phyloP scores from a whole-genome alignment of 2,888 invertebrate genomes.

The Tenthredo livida region DNA sequence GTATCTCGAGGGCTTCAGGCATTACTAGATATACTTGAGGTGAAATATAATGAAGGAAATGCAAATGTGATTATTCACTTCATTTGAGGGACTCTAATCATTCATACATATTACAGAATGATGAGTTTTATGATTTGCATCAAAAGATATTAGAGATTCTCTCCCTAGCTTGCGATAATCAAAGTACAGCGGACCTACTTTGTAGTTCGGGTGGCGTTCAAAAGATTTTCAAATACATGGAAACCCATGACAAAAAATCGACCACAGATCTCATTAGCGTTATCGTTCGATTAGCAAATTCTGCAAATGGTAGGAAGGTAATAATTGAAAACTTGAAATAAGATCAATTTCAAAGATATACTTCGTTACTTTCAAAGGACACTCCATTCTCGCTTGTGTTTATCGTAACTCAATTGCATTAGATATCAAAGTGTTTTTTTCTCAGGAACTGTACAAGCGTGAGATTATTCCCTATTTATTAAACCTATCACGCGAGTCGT shows the following conservation, averaged over 20 bases:
- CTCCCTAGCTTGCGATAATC: slow-evolving; percentile 63
- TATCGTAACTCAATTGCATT: not conserved
- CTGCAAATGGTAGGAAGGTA: slow-evolving; percentile 66
- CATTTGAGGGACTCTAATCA: not conserved
- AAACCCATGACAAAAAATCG: slow-evolving; percentile 58
- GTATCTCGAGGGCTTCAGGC: slow-evolving; percentile 79
- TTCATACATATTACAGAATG: slow-evolving; percentile 60
- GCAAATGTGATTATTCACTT: slow-evolving; percentile 3
- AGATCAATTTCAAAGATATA: not conserved
- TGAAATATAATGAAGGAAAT: slow-evolving; percentile 63
- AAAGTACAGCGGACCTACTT: slow-evolving; percentile 61
- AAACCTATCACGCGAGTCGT: slow-evolving; percentile 56
- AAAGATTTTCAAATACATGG: slow-evolving; percentile 65
- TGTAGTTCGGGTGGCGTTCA: slow-evolving; percentile 62
- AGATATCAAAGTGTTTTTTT: slow-evolving; percentile 26
- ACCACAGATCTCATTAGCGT: slow-evolving; percentile 61
- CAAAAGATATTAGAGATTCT: slow-evolving; percentile 63
- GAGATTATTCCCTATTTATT: slow-evolving; percentile 65
- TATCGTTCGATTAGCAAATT: slow-evolving; percentile 65
- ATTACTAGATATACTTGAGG: slow-evolving; percentile 80
- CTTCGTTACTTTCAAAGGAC: not conserved
- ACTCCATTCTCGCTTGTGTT: not conserved
- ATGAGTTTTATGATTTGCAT: slow-evolving; percentile 67
- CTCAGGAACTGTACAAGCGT: slow-evolving; percentile 64
- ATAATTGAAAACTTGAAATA: not conserved